phyloP scores from a whole-genome alignment of 2,113 vertebrate genomes.

The Nettapus auritus region DNA sequence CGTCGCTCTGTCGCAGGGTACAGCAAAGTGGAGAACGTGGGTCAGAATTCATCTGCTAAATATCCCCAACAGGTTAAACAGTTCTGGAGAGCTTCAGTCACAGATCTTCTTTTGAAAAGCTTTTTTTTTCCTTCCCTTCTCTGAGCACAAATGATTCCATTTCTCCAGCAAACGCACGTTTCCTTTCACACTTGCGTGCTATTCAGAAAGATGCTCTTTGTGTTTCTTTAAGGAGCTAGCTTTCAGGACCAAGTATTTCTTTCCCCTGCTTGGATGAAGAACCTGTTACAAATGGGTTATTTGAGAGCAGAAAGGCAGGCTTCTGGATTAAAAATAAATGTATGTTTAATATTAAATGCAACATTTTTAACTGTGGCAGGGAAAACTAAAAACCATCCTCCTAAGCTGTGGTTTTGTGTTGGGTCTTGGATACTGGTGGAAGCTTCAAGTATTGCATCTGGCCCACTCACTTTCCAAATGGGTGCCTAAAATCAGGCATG shows the following conservation, averaged over 20 bases:
- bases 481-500: neutral
- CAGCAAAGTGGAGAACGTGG: constrained; percentile 75
- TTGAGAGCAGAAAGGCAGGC: constrained; percentile 34
- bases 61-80: constrained; percentile 82
- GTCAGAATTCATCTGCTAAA: constrained; percentile 83
- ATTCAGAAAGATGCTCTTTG: constrained; percentile 63
- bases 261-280: constrained; percentile 50
- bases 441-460: neutral
- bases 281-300: constrained; percentile 32
- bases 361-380: neutral
- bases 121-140: constrained; percentile 23
- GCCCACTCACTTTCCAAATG: neutral
- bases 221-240: constrained; percentile 45
- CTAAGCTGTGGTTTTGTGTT: neutral
- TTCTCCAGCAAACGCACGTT: constrained; percentile 61
- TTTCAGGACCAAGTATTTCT: constrained; percentile 31
- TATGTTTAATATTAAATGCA: neutral
- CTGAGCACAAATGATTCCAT: constrained; percentile 70
- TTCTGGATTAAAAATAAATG: constrained; percentile 35
- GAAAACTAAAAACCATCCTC: neutral
- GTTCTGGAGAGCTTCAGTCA: constrained; percentile 77
- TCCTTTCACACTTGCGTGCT: constrained; percentile 64
- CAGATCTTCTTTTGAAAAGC: constrained; percentile 74
- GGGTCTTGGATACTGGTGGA: neutral
- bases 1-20: constrained; percentile 44